phyloP scores from a whole-genome alignment of 2,888 invertebrate genomes.

The Proisotoma minuta region DNA sequence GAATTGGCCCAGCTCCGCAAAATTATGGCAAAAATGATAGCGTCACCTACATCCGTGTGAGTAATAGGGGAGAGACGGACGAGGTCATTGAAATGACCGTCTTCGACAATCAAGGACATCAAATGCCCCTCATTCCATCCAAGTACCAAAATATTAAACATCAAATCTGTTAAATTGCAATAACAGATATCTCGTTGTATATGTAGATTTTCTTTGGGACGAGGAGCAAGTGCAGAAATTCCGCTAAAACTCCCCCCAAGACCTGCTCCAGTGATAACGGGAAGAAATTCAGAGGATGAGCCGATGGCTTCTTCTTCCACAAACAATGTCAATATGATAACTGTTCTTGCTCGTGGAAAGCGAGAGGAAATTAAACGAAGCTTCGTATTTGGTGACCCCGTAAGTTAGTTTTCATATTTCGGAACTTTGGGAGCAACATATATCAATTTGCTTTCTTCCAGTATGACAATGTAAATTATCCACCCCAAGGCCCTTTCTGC shows the following conservation, averaged over 20 bases:
- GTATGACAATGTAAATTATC: slow-evolving; percentile 4
- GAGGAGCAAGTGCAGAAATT: not conserved
- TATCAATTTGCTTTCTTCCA: not conserved
- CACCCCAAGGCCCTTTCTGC: slow-evolving; percentile 27
- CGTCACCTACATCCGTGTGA: not conserved
- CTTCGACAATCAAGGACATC: not conserved
- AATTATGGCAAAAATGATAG: not conserved
- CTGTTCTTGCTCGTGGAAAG: not conserved
- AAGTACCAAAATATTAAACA: not conserved
- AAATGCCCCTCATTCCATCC: not conserved
- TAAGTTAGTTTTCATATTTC: not conserved
- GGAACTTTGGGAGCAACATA: not conserved
- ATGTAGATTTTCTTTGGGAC: not conserved
- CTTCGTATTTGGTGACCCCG: not conserved
- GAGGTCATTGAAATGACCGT: not conserved
- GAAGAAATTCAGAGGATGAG: not conserved
- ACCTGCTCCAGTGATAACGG: not conserved
- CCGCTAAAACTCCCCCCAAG: not conserved
- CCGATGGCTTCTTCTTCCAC: not conserved
- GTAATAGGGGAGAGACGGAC: not conserved
- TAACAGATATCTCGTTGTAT: not conserved
- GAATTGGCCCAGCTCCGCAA: too few species aligned
- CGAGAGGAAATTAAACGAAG: not conserved
- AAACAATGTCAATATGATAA: not conserved
- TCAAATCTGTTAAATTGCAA: not conserved